Base-by-base conservation (phyloP, 2,888 invertebrate species). In the Gymnocheta viridis region DNA sequence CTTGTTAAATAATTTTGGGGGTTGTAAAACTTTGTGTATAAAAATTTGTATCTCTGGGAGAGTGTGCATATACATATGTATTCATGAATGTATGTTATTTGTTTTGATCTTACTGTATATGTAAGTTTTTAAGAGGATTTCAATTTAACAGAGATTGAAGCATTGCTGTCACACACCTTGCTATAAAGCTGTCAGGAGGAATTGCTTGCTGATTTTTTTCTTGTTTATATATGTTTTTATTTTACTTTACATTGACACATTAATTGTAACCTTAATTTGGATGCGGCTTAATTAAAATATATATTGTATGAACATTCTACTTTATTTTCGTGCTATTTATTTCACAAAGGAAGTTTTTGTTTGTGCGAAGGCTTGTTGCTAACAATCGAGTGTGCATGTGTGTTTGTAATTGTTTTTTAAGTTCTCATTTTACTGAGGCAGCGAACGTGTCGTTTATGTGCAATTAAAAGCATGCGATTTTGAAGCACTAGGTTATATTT, bases 261-360 rank as follows among this genome's bases (percentile, higher is more conserved):
- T 80, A 83, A 83, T 80, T 80, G 79, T 72, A 72, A 76, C 79
- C 74, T 70, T 80, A 80, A 83, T 80, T 83, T 80, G 24, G 54
- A 70, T 70, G 76, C 72, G 83, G 83, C 66, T 83, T 83, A 76
- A 83, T 83, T 80, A 83, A 83, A 82, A 62, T 74, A 77, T 77
- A 67, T 77, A 70, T 70, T 77, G 49, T 51, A 41, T 35, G 22
- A 41, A 54, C n/a, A 35, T 38, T 69, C 29, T 47, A 17, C 9
- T 67, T 67, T 47, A 38, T 67, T 35, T 58, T 47, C 35, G 4
- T 77, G 35, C 24, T 35, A 41, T 74, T 54, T 51, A 64, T 62
- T 51, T 64, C 17, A 62, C 38, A 62, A 62, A 67, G 22, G 54
- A 10, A 38, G 29, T 3, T 3, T 2, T n/a, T 38, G 6, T 44